These are phyloP conservation scores for Drosophila baimaii DNA, from an alignment of 1,140 invertebrate genomes.

Conservation along the genomic window DNA sequence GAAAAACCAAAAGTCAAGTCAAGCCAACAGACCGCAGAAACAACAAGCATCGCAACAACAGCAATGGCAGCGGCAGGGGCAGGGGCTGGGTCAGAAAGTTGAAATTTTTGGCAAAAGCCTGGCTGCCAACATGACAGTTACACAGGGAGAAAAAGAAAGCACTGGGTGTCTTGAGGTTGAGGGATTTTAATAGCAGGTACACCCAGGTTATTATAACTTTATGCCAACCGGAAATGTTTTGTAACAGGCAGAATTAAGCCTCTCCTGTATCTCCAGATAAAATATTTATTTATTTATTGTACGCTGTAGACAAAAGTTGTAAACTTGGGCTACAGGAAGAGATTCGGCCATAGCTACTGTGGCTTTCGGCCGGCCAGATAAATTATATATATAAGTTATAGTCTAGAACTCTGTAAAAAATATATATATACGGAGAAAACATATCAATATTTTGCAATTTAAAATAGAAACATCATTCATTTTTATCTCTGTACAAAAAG, in stretches of 20 bases:
- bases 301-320: no score
- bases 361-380: no score
- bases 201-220: background rate
- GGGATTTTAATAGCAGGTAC: background rate
- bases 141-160: background rate
- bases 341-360: no score
- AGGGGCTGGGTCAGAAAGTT: constrained; percentile 19
- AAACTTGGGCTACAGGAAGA: no score
- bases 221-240: background rate
- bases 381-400: no score
- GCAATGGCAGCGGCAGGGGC: constrained; percentile 12
- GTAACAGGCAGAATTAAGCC: no score
- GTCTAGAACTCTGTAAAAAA: no score
- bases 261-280: no score
- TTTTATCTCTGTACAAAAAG: background rate
- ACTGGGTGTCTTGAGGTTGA: background rate
- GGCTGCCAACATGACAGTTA: constrained; percentile 57
- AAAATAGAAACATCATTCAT: background rate
- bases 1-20: constrained; percentile 81
- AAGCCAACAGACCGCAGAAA: constrained; percentile 74
- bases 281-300: no score
- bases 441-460: background rate
- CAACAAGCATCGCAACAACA: constrained; percentile 37
- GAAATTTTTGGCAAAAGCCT: constrained; percentile 70
- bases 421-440: no score